Evolutionary conservation across 2,113 vertebrate genomes (phyloP), one percentile per base, ranked within the genome.

Genomic region (Aptenodytes patagonicus): DNA sequence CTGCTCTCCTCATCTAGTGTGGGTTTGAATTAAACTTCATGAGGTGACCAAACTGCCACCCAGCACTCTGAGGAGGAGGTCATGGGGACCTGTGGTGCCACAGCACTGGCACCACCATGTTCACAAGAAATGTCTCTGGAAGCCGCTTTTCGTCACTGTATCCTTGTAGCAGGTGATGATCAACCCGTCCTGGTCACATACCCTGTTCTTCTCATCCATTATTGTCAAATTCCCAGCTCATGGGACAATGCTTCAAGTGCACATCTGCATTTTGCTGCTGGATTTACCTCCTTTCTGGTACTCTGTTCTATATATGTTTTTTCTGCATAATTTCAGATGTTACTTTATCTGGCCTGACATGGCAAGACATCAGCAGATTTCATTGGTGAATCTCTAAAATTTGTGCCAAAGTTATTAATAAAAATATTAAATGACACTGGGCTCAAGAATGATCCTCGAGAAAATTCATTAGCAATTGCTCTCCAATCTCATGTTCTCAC

Each of bases 241-340:
- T 21, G 54, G 54, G 44, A 29, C 19, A 14, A 4, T 36, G 60
- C 16, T 81, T 55, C 42, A n/a, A 5, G 13, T 61, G 49, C 62
- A 47, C 18, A 21, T 55, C 55, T 60, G 70, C 3, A 1, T 88
- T 72, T n/a, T 51, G 18, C 70, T 72, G 72, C 52, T 79, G 57
- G 40, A 40, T 73, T 86, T 64, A 15, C 47, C 28, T 58, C 40
- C 42, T n/a, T 46, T 17, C 81, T 68, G 52, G 9, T 49, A 44
- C 49, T 82, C 55, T 0, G 3, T 52, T 90, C 6, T 81, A 0
- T 24, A 1, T 14, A 2, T n/a, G 2, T 12, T 55, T 38, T 78
- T 71, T 28, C 42, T 73, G 19, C 25, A 9, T 70, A 13, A 28
- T 83, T 93, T 80, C 32, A 68, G 44, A 31, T 40, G 29, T 52